These are phyloP conservation scores for Labia minor DNA, from an alignment of 2,888 invertebrate species.

Conservation along the genomic window DNA sequence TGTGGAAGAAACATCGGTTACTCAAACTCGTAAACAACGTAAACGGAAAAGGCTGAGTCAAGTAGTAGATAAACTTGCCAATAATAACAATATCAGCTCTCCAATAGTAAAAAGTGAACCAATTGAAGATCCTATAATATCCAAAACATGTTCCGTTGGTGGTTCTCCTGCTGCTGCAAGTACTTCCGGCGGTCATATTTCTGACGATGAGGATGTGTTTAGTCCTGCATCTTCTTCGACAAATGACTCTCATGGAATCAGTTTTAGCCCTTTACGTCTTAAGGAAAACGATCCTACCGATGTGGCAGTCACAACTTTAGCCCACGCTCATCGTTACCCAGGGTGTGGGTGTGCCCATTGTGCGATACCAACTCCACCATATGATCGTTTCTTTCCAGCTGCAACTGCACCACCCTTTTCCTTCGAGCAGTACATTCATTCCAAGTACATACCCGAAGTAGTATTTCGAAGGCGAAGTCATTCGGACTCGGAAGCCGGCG, in stretches of 20 bases:
- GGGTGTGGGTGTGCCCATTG: slow-evolving; percentile 34
- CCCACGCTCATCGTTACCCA: slow-evolving; percentile 31
- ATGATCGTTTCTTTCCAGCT: slow-evolving; percentile 41
- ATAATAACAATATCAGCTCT: slow-evolving; percentile 33
- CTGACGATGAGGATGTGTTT: slow-evolving; percentile 48
- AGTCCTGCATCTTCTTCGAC: slow-evolving; percentile 45
- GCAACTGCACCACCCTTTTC: slow-evolving; percentile 48
- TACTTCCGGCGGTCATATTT: slow-evolving; percentile 15
- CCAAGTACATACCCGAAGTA: slow-evolving; percentile 53
- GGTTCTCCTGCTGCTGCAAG: slow-evolving; percentile 20
- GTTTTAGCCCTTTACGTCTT: slow-evolving; percentile 45
- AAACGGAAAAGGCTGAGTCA: slow-evolving; percentile 71
- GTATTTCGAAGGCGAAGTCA: slow-evolving; percentile 50
- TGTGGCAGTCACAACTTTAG: slow-evolving; percentile 30
- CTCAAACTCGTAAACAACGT: slow-evolving; percentile 43
- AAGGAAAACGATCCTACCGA: slow-evolving; percentile 35
- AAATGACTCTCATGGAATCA: slow-evolving; percentile 43
- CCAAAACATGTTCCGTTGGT: slow-evolving; percentile 30
- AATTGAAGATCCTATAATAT: neutral
- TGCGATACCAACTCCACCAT: slow-evolving; percentile 33
- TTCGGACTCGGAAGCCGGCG: slow-evolving; percentile 48
- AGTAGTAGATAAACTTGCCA: slow-evolving; percentile 62
- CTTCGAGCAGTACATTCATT: slow-evolving; percentile 52
- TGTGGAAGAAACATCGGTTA: slow-evolving; percentile 30
- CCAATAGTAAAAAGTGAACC: slow-evolving; percentile 26